Evolutionary conservation across 1,140 invertebrate species (phyloP), one percentile per base, ranked within the genome.

Genomic region (Ptiloglossa arizonensis): DNA sequence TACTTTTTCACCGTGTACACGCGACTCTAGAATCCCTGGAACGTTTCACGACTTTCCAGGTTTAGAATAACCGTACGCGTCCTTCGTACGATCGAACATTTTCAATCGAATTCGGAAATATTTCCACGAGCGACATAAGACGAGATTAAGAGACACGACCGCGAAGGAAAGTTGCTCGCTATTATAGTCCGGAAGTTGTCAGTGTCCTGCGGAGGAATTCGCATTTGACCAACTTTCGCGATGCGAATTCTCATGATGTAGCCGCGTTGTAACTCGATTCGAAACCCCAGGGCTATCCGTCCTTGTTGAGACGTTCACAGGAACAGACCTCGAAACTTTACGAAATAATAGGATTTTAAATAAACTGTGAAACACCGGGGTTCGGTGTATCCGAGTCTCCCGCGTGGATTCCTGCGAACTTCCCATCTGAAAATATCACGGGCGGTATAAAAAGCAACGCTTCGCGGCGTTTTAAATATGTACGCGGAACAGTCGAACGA

Each of bases 291-390:
- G 8, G n/a, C 8, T 4, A 22, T 29, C 17, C 3, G 48, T 59
- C 41, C 41, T 64, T 9, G 44, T n/a, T 38, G 64, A 69, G 73
- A 69, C 73, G 62, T 67, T 48, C 19, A 29, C 11, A 56, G 54
- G 19, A 59, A 76, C 64, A 59, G 46, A 59, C n/a, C 11, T 17
- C 2, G 41, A 29, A 76, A 76, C 64, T 68, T 76, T 29, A 41
- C 64, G 32, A 76, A 69, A 69, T 76, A 76, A 69, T 76, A 66
- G 54, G 64, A 76, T 76, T 76, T 76, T 76, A 76, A 69, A 76
- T 76, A 29, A 69, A 76, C 54, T 46, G n/a, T 11, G 73, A 38
- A 24, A 46, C 41, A 22, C 4, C 48, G 9, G 27, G 9, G 9
- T 19, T 13, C 24, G 48, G 17, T n/a, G 19, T 13, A 50, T 6